A percentile compares a stretch with the other conserved stretches of the same genome.
Evolutionary conservation across 2,888 invertebrate genomes (phyloP).

Genomic region (Plebejus argus): DNA sequence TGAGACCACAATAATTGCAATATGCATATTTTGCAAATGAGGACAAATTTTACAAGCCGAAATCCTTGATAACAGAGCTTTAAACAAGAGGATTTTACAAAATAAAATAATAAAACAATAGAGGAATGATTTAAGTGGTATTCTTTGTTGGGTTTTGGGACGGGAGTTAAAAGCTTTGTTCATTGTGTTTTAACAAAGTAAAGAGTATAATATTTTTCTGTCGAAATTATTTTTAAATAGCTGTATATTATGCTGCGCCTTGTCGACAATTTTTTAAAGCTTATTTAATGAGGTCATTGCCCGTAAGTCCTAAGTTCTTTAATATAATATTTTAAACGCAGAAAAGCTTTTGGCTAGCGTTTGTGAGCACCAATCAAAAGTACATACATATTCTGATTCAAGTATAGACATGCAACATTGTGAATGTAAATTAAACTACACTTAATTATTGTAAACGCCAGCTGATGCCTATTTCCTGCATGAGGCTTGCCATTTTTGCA

Average conservation of each 20-base stretch:
- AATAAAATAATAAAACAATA: constrained; percentile 16
- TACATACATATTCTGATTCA: no score
- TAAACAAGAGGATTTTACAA: background rate
- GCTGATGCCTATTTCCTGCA: background rate
- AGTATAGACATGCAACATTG: no score
- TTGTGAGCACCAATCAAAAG: no score
- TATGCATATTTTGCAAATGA: no score
- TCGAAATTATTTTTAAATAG: constrained; percentile 4
- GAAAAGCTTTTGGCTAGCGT: background rate
- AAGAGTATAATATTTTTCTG: constrained; percentile 9
- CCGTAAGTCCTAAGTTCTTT: background rate
- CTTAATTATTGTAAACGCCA: background rate
- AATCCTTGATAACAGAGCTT: background rate
- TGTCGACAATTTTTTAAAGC: background rate
- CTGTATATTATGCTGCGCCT: background rate
- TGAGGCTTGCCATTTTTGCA: background rate
- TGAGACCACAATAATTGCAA: no score
- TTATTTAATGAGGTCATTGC: background rate
- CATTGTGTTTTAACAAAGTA: constrained; percentile 13
- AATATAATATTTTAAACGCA: background rate
- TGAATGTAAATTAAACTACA: background rate
- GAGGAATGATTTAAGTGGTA: constrained; percentile 10
- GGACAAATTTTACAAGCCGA: background rate
- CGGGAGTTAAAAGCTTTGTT: constrained; percentile 16
- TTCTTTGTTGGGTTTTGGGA: constrained; percentile 17